Conservation (phyloP, 2,888 invertebrate genomes). For the Mesorhabditis belari region DNA sequence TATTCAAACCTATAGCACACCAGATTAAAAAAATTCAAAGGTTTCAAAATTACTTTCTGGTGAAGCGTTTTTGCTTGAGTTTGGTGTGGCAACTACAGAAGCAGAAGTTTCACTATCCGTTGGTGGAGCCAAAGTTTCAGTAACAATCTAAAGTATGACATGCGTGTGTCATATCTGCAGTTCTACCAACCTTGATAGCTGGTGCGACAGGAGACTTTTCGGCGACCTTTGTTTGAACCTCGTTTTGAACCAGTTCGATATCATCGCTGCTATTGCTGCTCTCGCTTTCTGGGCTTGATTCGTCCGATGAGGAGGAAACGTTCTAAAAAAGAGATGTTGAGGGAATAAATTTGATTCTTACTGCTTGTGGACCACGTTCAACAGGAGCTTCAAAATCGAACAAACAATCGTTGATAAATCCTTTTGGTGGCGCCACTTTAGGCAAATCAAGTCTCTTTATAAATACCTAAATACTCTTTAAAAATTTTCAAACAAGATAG, state of each 20-base stretch:
- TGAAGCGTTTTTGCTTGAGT: not conserved
- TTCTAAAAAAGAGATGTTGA: too few species aligned
- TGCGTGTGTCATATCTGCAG: too few species aligned
- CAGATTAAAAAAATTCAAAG: too few species aligned
- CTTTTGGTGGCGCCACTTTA: constrained; percentile 10
- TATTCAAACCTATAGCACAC: not conserved
- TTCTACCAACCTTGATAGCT: too few species aligned
- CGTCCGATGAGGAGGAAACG: too few species aligned
- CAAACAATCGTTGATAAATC: constrained; percentile 11
- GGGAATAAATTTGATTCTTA: too few species aligned
- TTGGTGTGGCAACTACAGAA: not conserved
- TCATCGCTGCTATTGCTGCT: not conserved
- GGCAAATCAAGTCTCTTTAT: constrained; percentile 63
- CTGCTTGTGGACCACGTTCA: constrained; percentile 2
- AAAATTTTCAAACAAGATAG: constrained; percentile 71
- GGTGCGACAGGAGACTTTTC: too few species aligned
- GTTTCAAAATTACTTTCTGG: too few species aligned
- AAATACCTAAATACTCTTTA: constrained; percentile 85
- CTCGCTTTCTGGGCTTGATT: too few species aligned
- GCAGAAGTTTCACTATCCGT: not conserved
- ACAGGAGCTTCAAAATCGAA: constrained; percentile 13
- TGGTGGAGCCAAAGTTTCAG: not conserved
- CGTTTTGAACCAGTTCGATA: not conserved
- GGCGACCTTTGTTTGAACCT: too few species aligned
- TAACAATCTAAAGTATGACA: too few species aligned